These are phyloP conservation scores for Phenganax subtilis DNA, from an alignment of 92 coral and sea anemone species.

Conservation along the genomic window DNA sequence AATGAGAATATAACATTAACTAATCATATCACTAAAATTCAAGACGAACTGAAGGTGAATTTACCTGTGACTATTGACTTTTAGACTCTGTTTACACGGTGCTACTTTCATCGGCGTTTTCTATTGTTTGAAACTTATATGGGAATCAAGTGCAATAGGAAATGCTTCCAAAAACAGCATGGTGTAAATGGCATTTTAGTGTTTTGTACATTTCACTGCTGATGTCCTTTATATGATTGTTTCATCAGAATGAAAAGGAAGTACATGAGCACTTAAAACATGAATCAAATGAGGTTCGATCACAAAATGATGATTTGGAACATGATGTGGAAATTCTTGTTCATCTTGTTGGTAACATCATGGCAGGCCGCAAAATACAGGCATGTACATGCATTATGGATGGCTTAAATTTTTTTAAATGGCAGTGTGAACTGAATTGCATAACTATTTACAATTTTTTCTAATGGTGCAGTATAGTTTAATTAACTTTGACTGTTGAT, in stretches of 20 bases:
- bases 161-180: too few species aligned
- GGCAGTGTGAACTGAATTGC: too few species aligned
- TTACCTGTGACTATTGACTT: not conserved
- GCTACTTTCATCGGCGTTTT: too few species aligned
- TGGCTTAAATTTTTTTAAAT: too few species aligned
- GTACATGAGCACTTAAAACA: conserved; percentile 59
- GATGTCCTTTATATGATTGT: not conserved
- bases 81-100: too few species aligned
- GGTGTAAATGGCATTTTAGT: not conserved
- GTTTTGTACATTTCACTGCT: not conserved
- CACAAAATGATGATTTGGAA: conserved; percentile 77
- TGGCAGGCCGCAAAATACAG: conserved; percentile 99
- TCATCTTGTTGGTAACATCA: conserved; percentile 79
- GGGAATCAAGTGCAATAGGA: too few species aligned
- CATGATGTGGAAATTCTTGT: conserved; percentile 81
- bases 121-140: too few species aligned
- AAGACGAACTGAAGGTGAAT: conserved; percentile 3
- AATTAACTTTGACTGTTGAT: too few species aligned
- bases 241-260: conserved; percentile 63
- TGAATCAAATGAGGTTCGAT: conserved; percentile 70
- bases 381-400: conserved; percentile 28
- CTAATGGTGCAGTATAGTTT: too few species aligned
- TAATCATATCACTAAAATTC: not conserved
- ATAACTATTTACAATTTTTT: not conserved
- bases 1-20: not conserved